phyloP scores from a whole-genome alignment of 2,888 invertebrate genomes.

The Blastobasis lacticolella region DNA sequence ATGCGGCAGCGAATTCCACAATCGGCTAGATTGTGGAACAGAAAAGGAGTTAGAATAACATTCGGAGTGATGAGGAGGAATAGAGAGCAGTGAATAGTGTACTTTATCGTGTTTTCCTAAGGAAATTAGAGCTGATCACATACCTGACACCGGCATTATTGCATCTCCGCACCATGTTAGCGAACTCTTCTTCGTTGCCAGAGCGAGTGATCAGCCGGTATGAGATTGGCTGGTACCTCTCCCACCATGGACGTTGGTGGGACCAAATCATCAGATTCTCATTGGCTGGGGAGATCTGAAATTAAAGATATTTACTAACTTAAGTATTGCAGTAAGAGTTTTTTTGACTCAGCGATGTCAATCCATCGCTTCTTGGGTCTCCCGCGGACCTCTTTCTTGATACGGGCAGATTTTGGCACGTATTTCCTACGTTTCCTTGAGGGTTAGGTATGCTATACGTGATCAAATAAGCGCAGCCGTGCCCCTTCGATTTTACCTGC shows the following conservation, averaged over 20 bases:
- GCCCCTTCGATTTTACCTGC: no score
- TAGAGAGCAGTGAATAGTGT: no score
- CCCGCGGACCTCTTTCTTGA: no score
- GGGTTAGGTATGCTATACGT: no score
- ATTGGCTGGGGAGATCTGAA: conserved; percentile 82
- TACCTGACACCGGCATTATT: conserved; percentile 84
- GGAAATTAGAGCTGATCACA: conserved; percentile 5
- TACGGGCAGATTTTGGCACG: no score
- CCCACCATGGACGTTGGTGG: conserved; percentile 86
- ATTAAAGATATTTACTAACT: not conserved
- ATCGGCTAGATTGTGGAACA: no score
- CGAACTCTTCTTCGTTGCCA: conserved; percentile 82
- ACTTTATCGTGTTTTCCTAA: not conserved
- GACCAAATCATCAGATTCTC: conserved; percentile 78
- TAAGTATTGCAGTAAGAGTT: not conserved
- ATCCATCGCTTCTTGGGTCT: no score
- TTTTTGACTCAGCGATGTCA: not conserved
- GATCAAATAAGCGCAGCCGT: no score
- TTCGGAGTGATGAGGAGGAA: no score
- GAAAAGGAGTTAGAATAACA: no score
- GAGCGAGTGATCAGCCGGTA: conserved; percentile 84
- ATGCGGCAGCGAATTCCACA: no score
- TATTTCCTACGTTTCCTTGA: no score
- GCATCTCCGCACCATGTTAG: conserved; percentile 85
- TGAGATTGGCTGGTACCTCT: conserved; percentile 90